Evolutionary conservation across 2,113 vertebrate genomes (phyloP).

Genomic region (Upupa epops): DNA sequence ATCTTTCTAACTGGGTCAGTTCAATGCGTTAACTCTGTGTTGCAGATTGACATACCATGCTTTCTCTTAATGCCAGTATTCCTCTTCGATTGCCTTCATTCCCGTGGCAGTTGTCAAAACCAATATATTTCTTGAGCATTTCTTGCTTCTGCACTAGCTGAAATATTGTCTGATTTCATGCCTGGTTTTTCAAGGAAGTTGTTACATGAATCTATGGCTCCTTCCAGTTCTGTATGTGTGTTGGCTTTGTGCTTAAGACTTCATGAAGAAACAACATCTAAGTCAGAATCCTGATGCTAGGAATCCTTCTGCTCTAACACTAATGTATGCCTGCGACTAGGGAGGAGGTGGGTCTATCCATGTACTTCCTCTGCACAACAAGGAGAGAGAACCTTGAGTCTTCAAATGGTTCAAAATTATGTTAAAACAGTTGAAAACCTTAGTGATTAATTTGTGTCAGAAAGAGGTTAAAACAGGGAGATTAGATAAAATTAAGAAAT

Average conservation of each 20-base stretch:
- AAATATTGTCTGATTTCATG: background rate
- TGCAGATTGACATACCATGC: background rate
- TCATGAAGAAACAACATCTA: background rate
- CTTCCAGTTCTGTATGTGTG: background rate
- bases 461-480: background rate
- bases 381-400: background rate
- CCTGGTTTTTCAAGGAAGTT: background rate
- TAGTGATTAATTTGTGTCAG: background rate
- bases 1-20: background rate
- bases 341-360: background rate
- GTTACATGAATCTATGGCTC: background rate
- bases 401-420: background rate
- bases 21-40: background rate
- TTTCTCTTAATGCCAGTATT: background rate
- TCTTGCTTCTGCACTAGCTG: background rate
- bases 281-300: background rate
- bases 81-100: background rate
- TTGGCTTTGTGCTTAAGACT: background rate
- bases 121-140: background rate
- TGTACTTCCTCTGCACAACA: background rate
- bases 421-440: background rate
- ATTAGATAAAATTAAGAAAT: background rate
- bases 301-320: background rate
- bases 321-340: background rate
- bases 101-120: background rate